A percentile compares a stretch with the other conserved stretches of the same genome.
Conservation (phyloP, 2,797 vertebrate species). For the Notolabrus celidotus region DNA sequence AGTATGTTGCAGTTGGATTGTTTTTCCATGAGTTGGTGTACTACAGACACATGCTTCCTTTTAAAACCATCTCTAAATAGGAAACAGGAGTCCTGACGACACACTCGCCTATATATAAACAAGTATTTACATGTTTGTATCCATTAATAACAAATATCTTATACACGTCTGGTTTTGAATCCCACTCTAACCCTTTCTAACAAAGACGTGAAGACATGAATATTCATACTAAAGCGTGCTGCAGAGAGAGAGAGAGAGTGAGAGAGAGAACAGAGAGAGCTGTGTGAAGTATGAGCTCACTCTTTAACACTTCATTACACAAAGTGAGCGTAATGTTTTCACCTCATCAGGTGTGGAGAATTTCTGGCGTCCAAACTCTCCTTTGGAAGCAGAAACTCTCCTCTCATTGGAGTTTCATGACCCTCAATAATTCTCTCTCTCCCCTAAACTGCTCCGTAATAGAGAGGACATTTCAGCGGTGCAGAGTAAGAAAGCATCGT, state of each 20-base stretch:
- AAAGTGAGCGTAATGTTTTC: conserved; percentile 15
- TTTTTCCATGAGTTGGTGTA: too few relatives aligned
- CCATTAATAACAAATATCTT: too few relatives aligned
- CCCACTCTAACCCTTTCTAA: too few relatives aligned
- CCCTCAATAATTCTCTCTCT: conserved; percentile 6
- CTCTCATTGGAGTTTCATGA: conserved; percentile 3
- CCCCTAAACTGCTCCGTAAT: conserved; percentile 1
- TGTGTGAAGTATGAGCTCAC: neutral
- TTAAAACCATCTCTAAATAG: too few relatives aligned
- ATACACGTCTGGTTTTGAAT: too few relatives aligned
- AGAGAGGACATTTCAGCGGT: conserved; percentile 16
- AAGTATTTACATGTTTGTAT: too few relatives aligned
- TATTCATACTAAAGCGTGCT: neutral
- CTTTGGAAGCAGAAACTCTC: conserved; percentile 2
- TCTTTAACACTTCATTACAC: conserved; percentile 19
- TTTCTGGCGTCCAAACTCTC: conserved; percentile 7
- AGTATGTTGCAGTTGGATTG: too few relatives aligned
- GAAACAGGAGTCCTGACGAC: too few relatives aligned
- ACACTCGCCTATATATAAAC: too few relatives aligned
- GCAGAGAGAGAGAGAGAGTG: neutral
- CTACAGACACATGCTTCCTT: too few relatives aligned
- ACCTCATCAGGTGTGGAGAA: conserved; percentile 19
- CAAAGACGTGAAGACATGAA: too few relatives aligned
- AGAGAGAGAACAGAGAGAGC: neutral
- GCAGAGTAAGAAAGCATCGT: conserved; percentile 30